Base-by-base conservation (phyloP, 2,797 vertebrate genomes). In the Pogonophryne albipinna region DNA sequence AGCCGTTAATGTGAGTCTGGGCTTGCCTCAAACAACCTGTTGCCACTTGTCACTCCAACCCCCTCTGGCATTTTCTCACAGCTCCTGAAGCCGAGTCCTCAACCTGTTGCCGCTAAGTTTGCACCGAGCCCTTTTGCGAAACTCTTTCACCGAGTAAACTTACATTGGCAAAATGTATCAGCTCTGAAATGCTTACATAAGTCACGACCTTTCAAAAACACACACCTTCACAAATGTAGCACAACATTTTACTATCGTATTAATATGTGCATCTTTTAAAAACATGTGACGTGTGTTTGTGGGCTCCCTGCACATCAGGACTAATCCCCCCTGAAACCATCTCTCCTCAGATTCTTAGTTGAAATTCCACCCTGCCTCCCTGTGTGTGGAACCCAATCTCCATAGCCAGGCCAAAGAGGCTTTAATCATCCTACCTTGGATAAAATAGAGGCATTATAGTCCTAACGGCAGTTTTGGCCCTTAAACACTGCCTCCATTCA, bases 391-490 rank as follows among this genome's bases (percentile, higher is more conserved):
- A 95, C 91, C 87, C 80, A 92, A 94, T 95, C 92, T 94, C 82
- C 89, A 77, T 31, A 57, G 66, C 84, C 81, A 73, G 64, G 68
- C 88, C 77, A 55, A 59, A 76, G 90, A 74, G 73, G 81, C 89
- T 93, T 92, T 90, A 93, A 92, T 93, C 90, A 93, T 87, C 87
- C 86, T 89, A 82, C 85, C 89, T 70, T 19, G 87, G 88, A 91
- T 92, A 94, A 94, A 95, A 95, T 88, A 90, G 89, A 90, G 85
- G 89, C 91, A 91, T 95, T 94, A 93, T 95, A 88, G 91, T 89
- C 90, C 86, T 83, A 90, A 91, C 31, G 66, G 90, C 74, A 78
- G 68, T 79, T 86, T 89, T 94, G 93, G 93, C 93, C 80, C 84
- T 63, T 55, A 88, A 89, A 95, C 95, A 96, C 93, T 92, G 90